These are phyloP conservation scores for Dysmachus trigonus DNA, from an alignment of 2,888 invertebrate species.

Conservation along the genomic window DNA sequence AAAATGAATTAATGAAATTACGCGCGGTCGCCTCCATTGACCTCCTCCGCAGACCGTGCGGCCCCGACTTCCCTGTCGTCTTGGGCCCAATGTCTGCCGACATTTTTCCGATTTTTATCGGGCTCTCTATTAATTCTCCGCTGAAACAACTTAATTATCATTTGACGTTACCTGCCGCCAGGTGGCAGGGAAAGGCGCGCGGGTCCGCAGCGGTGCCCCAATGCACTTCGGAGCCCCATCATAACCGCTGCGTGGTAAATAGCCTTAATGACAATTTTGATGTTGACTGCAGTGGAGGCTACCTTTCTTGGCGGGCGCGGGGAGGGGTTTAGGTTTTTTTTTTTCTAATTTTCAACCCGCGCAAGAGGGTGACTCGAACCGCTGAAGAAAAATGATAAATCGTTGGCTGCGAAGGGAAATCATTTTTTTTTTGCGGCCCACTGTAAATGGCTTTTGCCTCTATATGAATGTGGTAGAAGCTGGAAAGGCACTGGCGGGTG, in stretches of 20 bases:
- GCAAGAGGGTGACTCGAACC: neutral
- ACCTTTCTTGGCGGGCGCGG: neutral
- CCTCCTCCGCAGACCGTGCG: neutral
- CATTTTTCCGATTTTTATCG: constrained; percentile 28
- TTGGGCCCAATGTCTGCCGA: neutral
- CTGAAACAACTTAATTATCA: constrained; percentile 43
- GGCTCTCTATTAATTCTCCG: constrained; percentile 37
- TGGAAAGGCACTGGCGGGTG: neutral
- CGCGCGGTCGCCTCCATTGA: constrained; percentile 10
- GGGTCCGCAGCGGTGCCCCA: neutral
- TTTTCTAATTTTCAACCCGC: neutral
- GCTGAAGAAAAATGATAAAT: constrained; percentile 13
- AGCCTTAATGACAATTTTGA: constrained; percentile 30
- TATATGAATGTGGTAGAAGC: neutral
- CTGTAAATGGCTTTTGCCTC: constrained; percentile 15
- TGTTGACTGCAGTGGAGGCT: constrained; percentile 1
- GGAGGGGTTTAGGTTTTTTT: neutral
- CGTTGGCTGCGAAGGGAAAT: neutral
- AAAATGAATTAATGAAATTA: constrained; percentile 40
- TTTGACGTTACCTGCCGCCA: constrained; percentile 39
- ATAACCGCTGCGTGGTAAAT: constrained; percentile 19
- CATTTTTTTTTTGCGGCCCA: neutral
- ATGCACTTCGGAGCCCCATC: neutral
- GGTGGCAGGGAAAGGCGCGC: neutral
- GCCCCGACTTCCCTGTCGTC: neutral